Conservation (phyloP, 1,140 invertebrate genomes). For the Rhizoglyphus robini region DNA sequence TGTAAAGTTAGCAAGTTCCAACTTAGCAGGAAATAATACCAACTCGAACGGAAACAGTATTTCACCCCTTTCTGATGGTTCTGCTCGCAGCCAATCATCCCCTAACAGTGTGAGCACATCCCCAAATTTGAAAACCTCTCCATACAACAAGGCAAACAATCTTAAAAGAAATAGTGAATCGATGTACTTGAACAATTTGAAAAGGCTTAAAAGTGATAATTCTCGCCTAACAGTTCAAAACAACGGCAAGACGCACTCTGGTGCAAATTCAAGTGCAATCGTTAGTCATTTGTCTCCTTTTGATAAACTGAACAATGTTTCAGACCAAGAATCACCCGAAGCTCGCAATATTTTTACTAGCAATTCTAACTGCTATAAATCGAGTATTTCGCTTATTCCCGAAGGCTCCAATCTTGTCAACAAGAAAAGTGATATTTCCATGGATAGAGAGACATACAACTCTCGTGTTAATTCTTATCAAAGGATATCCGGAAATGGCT, state of each 20-base stretch:
- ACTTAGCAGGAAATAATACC: background rate
- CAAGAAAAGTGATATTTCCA: background rate
- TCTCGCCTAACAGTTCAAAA: background rate
- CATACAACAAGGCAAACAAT: background rate
- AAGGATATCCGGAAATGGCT: conserved; percentile 20
- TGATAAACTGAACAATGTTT: background rate
- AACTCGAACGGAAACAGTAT: conserved; percentile 2
- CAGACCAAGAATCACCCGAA: background rate
- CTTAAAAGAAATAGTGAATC: background rate
- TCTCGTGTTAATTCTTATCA: background rate
- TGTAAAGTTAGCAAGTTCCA: background rate
- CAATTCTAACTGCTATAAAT: background rate
- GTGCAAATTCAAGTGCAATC: background rate
- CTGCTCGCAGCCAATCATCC: background rate
- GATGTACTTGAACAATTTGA: background rate
- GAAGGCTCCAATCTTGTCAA: background rate
- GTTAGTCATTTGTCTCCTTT: background rate
- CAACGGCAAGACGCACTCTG: background rate
- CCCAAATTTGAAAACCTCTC: background rate
- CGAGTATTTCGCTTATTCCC: background rate
- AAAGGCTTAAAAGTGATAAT: conserved; percentile 9
- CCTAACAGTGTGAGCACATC: background rate
- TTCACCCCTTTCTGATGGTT: conserved; percentile 10
- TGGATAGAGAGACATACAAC: background rate
- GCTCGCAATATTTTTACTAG: background rate